phyloP scores from a whole-genome alignment of 2,797 vertebrate species.

The Gambelia wislizenii region DNA sequence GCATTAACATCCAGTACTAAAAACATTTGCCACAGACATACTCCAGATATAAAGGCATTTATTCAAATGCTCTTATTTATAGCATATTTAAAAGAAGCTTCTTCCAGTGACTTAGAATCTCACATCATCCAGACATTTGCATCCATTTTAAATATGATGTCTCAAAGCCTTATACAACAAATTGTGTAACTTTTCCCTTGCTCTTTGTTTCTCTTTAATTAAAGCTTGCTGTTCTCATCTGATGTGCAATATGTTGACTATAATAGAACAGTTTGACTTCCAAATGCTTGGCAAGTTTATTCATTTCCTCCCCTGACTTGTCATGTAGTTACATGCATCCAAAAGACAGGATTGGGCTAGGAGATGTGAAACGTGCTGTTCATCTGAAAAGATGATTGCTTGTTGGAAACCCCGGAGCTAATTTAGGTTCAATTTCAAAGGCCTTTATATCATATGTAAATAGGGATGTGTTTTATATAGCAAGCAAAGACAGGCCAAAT shows the following conservation, averaged over 20 bases:
- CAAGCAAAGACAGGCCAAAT: background rate
- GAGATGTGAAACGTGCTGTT: constrained; percentile 24
- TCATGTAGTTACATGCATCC: constrained; percentile 42
- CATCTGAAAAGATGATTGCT: constrained; percentile 10
- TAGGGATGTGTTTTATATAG: background rate
- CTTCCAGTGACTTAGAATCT: background rate
- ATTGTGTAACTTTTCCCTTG: constrained; percentile 7
- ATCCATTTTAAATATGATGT: background rate
- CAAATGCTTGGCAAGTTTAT: constrained; percentile 27
- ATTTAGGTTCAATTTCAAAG: constrained; percentile 16
- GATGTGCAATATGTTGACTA: constrained; percentile 20
- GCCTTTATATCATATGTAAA: background rate
- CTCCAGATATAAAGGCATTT: background rate
- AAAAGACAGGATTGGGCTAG: constrained; percentile 28
- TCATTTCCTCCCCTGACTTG: constrained; percentile 21
- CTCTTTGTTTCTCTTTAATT: constrained; percentile 29
- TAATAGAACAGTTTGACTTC: constrained; percentile 14
- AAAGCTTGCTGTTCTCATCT: constrained; percentile 28
- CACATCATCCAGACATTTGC: background rate
- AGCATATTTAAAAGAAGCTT: background rate
- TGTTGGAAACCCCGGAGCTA: constrained; percentile 27
- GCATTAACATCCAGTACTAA: background rate
- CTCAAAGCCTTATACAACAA: constrained; percentile 10
- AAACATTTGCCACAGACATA: background rate
- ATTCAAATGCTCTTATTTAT: background rate